Evolutionary conservation across 2,797 vertebrate species (phyloP).

Genomic region (Apogon talboti): DNA sequence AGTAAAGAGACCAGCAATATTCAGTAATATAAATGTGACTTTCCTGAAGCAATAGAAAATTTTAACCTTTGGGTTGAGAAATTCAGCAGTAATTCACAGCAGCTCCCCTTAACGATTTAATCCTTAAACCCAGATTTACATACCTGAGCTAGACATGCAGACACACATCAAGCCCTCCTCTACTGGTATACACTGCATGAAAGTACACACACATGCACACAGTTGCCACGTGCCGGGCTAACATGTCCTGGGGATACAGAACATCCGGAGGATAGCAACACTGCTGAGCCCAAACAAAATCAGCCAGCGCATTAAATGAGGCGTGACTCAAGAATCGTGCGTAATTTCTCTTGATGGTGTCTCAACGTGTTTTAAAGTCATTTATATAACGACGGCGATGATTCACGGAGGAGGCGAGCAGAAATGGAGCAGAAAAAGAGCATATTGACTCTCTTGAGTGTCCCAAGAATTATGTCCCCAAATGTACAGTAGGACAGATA

Average conservation of each 20-base stretch:
- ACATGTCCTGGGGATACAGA: conserved; percentile 59
- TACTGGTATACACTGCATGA: conserved; percentile 15
- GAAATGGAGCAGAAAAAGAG: conserved; percentile 78
- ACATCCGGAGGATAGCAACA: conserved; percentile 61
- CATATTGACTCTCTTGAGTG: conserved; percentile 69
- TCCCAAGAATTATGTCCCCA: conserved; percentile 57
- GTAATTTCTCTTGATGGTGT: conserved; percentile 79
- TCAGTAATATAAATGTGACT: conserved; percentile 46
- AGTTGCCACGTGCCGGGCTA: conserved; percentile 36
- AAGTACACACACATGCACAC: conserved; percentile 13
- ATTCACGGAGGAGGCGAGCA: conserved; percentile 71
- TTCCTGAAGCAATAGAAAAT: conserved; percentile 35
- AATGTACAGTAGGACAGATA: conserved; percentile 56
- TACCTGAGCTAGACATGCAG: conserved; percentile 24
- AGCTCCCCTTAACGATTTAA: conserved; percentile 48
- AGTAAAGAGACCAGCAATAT: conserved; percentile 46
- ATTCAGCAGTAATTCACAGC: conserved; percentile 47
- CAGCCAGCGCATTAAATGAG: conserved; percentile 73
- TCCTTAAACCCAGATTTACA: conserved; percentile 52
- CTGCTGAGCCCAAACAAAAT: conserved; percentile 78
- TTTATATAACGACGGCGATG: conserved; percentile 78
- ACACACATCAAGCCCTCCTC: conserved; percentile 37
- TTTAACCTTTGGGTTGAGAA: conserved; percentile 56
- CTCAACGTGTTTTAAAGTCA: conserved; percentile 77
- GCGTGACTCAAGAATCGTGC: conserved; percentile 71